These are phyloP conservation scores for Spea multiplicata DNA, from an alignment of 2,113 vertebrate species.

Conservation along the genomic window DNA sequence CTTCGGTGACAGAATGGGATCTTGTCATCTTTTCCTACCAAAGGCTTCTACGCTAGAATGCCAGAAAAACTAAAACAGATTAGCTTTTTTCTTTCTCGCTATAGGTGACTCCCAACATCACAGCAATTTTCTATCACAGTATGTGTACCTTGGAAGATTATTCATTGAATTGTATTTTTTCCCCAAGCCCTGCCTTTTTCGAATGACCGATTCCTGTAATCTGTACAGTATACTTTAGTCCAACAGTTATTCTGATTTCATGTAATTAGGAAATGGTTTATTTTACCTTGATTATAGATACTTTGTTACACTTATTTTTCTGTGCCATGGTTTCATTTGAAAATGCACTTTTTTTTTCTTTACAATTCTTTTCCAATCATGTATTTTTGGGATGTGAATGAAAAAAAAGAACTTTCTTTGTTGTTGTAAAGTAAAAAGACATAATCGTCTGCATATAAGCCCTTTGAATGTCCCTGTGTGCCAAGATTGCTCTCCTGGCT, in stretches of 20 bases:
- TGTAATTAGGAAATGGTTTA: too few relatives aligned
- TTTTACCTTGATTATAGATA: too few relatives aligned
- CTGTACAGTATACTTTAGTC: background rate
- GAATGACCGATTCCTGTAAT: background rate
- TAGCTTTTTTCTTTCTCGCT: constrained; percentile 1
- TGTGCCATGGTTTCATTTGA: too few relatives aligned
- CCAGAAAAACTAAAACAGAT: background rate
- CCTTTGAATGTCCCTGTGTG: too few relatives aligned
- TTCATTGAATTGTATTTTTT: constrained; percentile 30
- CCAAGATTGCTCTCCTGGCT: background rate
- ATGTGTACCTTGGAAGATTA: constrained; percentile 33
- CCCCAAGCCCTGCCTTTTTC: background rate
- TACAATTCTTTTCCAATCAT: too few relatives aligned
- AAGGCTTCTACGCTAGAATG: constrained; percentile 23
- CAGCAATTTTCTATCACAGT: constrained; percentile 42
- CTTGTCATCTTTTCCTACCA: constrained; percentile 21
- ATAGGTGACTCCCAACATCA: constrained; percentile 38
- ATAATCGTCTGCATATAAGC: too few relatives aligned
- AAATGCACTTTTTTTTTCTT: too few relatives aligned
- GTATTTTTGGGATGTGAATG: too few relatives aligned
- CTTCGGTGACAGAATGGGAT: constrained; percentile 27
- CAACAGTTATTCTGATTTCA: background rate
- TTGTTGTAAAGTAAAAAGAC: too few relatives aligned
- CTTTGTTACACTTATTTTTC: too few relatives aligned
- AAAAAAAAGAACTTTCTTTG: too few relatives aligned